Percentiles rank a stretch among this genome's conserved stretches.
phyloP scores from a whole-genome alignment of 2,888 invertebrate species.

The Eutolmus rufibarbis region DNA sequence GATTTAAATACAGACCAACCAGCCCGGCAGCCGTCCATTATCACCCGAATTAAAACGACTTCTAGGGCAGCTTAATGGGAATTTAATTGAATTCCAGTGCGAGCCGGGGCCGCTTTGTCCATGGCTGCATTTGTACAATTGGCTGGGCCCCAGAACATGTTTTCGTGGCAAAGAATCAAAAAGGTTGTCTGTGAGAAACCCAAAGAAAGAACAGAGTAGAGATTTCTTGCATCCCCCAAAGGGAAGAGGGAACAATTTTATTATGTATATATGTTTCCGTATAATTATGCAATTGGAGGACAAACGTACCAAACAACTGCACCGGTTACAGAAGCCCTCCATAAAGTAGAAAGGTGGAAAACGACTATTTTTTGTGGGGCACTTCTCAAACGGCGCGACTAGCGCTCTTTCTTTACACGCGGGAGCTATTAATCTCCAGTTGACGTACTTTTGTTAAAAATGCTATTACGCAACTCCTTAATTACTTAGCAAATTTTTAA shows the following conservation, averaged over 20 bases:
- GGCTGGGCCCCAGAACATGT: not conserved
- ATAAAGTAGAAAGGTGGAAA: not conserved
- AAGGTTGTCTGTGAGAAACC: not conserved
- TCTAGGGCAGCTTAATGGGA: slow-evolving; percentile 23
- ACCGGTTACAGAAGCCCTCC: not conserved
- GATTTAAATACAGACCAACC: not conserved
- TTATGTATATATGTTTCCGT: not conserved
- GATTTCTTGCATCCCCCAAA: not conserved
- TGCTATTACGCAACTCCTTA: not conserved
- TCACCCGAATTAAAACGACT: slow-evolving; percentile 17
- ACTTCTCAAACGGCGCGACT: not conserved
- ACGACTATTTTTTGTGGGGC: not conserved
- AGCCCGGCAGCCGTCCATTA: slow-evolving; percentile 7
- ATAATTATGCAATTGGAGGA: not conserved
- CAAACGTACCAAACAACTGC: not conserved
- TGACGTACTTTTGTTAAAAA: not conserved
- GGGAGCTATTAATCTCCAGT: not conserved
- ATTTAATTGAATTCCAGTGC: slow-evolving; percentile 24
- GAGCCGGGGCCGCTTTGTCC: not conserved
- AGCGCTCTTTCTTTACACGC: not conserved
- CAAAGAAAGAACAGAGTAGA: not conserved
- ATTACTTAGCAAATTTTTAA: slow-evolving; percentile 24
- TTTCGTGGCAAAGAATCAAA: not conserved
- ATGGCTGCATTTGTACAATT: not conserved
- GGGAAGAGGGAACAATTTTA: not conserved